Conservation (phyloP, 2,113 vertebrate genomes). For the Lethenteron camtschaticum region DNA sequence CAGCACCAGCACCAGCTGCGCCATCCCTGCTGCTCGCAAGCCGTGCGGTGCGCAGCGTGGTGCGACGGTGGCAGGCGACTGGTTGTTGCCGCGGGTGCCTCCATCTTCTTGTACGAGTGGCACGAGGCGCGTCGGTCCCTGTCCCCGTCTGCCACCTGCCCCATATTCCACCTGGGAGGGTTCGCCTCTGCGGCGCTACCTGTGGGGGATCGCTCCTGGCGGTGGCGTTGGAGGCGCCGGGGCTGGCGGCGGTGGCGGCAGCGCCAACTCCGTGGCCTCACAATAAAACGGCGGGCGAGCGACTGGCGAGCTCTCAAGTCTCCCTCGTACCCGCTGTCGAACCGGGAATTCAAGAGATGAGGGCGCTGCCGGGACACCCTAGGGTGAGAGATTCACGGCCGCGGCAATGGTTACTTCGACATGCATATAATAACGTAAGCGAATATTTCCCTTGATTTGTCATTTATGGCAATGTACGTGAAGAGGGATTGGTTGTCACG, state of each 20-base stretch:
- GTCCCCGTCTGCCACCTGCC: constrained; percentile 39
- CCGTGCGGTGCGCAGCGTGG: constrained; percentile 74
- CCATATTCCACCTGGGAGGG: constrained; percentile 50
- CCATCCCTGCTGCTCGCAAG: constrained; percentile 18
- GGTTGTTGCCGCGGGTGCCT: constrained; percentile 54
- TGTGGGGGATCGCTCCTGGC: constrained; percentile 39
- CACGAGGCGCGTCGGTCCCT: constrained; percentile 51
- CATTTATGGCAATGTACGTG: too few species aligned
- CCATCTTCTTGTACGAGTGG: constrained; percentile 71
- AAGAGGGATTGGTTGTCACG: too few species aligned
- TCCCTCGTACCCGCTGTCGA: constrained; percentile 22
- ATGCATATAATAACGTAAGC: too few species aligned
- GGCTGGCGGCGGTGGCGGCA: constrained; percentile 17
- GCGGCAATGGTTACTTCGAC: too few species aligned
- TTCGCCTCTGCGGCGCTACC: constrained; percentile 44
- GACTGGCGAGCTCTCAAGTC: constrained; percentile 21
- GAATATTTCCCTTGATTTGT: too few species aligned
- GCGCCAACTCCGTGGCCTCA: constrained; percentile 16
- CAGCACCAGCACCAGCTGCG: too few species aligned
- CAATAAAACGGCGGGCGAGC: constrained; percentile 17
- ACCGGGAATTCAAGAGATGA: constrained; percentile 1
- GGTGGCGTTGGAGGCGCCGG: constrained; percentile 40
- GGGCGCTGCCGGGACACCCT: too few species aligned
- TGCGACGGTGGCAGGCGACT: constrained; percentile 56
- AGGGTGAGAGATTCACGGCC: too few species aligned